phyloP scores from a whole-genome alignment of 1,140 invertebrate species.

The Drosophila obscura region DNA sequence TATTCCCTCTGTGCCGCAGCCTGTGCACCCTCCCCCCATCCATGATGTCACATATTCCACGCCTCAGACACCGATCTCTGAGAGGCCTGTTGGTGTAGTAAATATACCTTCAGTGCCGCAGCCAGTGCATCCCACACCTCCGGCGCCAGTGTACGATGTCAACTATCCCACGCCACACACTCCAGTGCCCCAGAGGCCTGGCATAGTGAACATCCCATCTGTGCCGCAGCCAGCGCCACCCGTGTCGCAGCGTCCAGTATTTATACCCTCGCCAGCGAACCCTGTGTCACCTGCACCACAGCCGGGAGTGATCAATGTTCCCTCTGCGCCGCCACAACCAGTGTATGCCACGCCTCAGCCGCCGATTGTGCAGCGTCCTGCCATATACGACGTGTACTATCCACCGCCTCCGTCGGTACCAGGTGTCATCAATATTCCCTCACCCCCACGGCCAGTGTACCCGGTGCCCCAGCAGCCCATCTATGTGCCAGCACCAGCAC shows the following conservation, averaged over 20 bases:
- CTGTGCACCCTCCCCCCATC: constrained; percentile 47
- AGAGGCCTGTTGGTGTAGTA: constrained; percentile 56
- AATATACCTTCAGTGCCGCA: constrained; percentile 59
- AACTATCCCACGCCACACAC: constrained; percentile 84
- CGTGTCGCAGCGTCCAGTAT: constrained; percentile 73
- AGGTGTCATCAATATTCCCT: constrained; percentile 57
- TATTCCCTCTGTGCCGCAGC: constrained; percentile 43
- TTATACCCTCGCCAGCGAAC: constrained; percentile 85
- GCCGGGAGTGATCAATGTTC: constrained; percentile 54
- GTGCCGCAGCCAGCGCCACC: constrained; percentile 20
- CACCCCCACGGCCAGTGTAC: constrained; percentile 21
- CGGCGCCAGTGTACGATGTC: constrained; percentile 19
- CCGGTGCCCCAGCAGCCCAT: constrained; percentile 31
- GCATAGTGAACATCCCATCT: constrained; percentile 86
- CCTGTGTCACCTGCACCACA: constrained; percentile 18
- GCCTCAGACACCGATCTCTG: constrained; percentile 88
- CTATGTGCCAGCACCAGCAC: constrained; percentile 23
- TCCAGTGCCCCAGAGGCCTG: constrained; percentile 56
- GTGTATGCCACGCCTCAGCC: constrained; percentile 86
- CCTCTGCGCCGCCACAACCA: constrained; percentile 69
- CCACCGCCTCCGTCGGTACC: constrained; percentile 32
- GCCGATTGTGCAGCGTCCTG: constrained; percentile 85
- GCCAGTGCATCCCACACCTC: constrained; percentile 21
- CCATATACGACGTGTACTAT: constrained; percentile 85
- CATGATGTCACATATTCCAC: constrained; percentile 84